Evolutionary conservation across 2,797 vertebrate genomes (phyloP), one percentile per base, ranked within the genome.

Genomic region (Hapalemur alaotrensis): DNA sequence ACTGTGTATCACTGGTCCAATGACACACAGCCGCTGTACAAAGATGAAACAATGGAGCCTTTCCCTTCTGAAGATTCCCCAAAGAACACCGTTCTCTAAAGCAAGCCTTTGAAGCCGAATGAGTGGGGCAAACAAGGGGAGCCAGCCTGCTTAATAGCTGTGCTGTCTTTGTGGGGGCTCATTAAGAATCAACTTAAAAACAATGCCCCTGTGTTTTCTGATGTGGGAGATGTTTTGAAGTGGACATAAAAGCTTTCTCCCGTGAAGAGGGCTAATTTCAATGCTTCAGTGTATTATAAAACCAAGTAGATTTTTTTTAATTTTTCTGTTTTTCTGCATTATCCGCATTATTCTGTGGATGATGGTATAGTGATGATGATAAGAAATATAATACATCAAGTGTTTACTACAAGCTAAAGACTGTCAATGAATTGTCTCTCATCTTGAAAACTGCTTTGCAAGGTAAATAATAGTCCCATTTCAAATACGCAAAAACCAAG

Each of bases 21-120:
- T 98, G 97, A 79, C 91, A 95, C 30, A 46, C 85, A 91, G 65
- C 97, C 63, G 95, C 41, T 92, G 41, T 13, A 89, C 38, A 89
- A 89, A 97, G 63, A 78, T 93, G 95, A 97, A 98, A 96, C 98
- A 97, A 95, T 96, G 52, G 92, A 97, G 82, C 43, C 61, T 79
- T 97, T 97, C 81, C 65, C 81, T 95, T 78, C 92, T 92, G 92
- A 96, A 97, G 93, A 80, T 92, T 92, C 91, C 89, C 0, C 98
- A 96, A 79, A 97, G 95, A 76, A 80, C 76, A 93, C 46, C 28
- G 20, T 95, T 97, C 96, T 91, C 84, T 96, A 89, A 46, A 95
- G 89, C 89, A 83, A 96, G 86, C 82, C 95, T 98, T 97, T 97
- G 96, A 97, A 97, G 84, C 69, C 81, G 50, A 96, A 41, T 84